A percentile compares a stretch with the other conserved stretches of the same genome.
Conservation (phyloP, 2,113 vertebrate species). For the Tor tambroides region DNA sequence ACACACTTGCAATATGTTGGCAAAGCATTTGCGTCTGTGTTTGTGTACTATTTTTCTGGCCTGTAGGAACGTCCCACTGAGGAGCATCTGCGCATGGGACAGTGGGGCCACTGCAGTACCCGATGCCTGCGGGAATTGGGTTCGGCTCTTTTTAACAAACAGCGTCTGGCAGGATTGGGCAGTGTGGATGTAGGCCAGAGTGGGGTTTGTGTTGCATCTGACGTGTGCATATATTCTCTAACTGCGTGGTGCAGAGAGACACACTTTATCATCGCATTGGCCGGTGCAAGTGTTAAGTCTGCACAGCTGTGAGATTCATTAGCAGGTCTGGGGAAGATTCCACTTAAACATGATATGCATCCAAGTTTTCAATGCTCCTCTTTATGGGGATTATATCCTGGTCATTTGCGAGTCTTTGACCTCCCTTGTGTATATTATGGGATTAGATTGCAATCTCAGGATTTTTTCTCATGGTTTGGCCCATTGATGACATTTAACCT, state of each 20-base stretch:
- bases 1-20: background rate
- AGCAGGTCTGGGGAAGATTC: conserved; percentile 46
- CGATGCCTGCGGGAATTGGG: conserved; percentile 19
- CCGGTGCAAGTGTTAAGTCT: conserved; percentile 53
- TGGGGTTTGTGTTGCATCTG: conserved; percentile 37
- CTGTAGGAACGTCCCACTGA: background rate
- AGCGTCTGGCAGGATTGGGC: conserved; percentile 22
- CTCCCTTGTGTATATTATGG: conserved; percentile 21
- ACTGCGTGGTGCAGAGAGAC: conserved; percentile 22
- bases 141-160: conserved; percentile 48
- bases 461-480: conserved; percentile 15
- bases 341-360: conserved; percentile 51
- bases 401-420: conserved; percentile 40
- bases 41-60: background rate
- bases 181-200: conserved; percentile 37
- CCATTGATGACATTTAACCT: background rate
- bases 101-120: conserved; percentile 13
- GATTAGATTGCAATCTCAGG: conserved; percentile 29
- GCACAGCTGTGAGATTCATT: conserved; percentile 52
- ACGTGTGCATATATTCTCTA: conserved; percentile 43
- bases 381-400: conserved; percentile 44
- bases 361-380: conserved; percentile 21
- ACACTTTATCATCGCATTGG: conserved; percentile 27
- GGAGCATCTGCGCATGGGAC: conserved; percentile 49
- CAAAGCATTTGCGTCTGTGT: background rate